Base-by-base conservation (phyloP, 1,140 invertebrate genomes). In the Metaphire vulgaris region DNA sequence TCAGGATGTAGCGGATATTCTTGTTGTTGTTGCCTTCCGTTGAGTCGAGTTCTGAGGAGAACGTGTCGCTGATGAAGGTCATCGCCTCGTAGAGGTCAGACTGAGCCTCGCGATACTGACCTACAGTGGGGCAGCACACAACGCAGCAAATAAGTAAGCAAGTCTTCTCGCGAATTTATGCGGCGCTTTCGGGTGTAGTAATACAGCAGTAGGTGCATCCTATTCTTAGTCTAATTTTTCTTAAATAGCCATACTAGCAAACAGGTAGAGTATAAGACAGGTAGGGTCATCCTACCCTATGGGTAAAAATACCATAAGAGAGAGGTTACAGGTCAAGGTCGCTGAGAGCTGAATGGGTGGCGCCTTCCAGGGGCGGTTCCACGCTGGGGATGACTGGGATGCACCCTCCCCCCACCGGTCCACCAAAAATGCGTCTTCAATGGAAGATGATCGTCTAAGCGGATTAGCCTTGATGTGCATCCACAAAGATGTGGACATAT, bases 21-120 rank as follows among this genome's bases (percentile, higher is more conserved):
- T n/a, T n/a, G n/a, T n/a, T n/a, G n/a, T n/a, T n/a, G 32, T 69
- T 34, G n/a, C 69, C 74, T 31, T 69, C 67, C 6, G 69, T 69
- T 26, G 29, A 28, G 16, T 75, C 67, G 14, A 75, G 41, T 12
- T 75, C 74, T 14, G 31, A 31, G 65, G 65, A 68, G 33, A 69
- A 75, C 21, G 33, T 32, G 1, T 68, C 29, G 31, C 33, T 75
- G 21, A 75, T 33, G 66, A 75, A 75, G 65, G 69, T 33, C 66
- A 75, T 75, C 29, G 74, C 74, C 30, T 75, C 41, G 30, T 33
- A 32, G 21, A 75, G 67, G 69, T 75, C 74, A 2, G 67, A 28
- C 67, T 31, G 32, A 12, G 74, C 74, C 14, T 75, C 66, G 21
- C 67, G 65, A 33, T 75, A 65, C 32, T 75, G 74, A 28, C 74